Base-by-base conservation (phyloP, 2,797 vertebrate genomes). In the Toxotes lorentzi region DNA sequence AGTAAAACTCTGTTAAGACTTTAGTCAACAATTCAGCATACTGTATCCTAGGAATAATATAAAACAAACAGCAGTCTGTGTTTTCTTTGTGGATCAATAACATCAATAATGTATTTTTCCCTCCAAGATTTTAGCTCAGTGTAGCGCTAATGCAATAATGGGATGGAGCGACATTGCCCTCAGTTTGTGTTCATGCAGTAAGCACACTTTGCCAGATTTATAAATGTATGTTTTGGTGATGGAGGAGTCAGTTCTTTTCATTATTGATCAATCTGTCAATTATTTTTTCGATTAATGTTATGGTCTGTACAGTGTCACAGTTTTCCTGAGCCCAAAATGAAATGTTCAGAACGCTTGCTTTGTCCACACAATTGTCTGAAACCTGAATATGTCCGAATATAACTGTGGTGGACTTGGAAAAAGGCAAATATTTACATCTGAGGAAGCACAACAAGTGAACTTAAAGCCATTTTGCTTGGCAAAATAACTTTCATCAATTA, bases 11-110 rank as follows among this genome's bases (percentile, higher is more conserved):
- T 60, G 38, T 45, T 47, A 48, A 74, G 70, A 74, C 80, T 75
- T 66, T 23, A 60, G 74, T 89, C 82, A 90, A 88, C 88, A 90
- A 69, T 85, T 78, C 64, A 89, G 63, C 43, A 60, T 43, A 56
- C 47, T 65, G 2, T 30, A 54, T 17, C 69, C 21, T 10, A 8
- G 12, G 35, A 75, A 82, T 75, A 54, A 86, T 82, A 65, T 45
- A 74, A 38, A 87, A 32, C 63, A 76, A 79, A 68, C 12, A 45
- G 59, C 16, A 35, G 21, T 40, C 51, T 75, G n/a, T 51, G 1
- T 16, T 54, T 58, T 68, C 16, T 76, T 59, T 34, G 59, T 51
- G 19, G 59, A 61, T 66, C 7, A 35, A 53, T 35, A 74, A 30
- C 48, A 50, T 45, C 35, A 35, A 35, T 8, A 7, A 2, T 35